A percentile compares a stretch with the other conserved stretches of the same genome.
phyloP scores from a whole-genome alignment of 2,113 vertebrate genomes.

The Aphelocoma coerulescens region DNA sequence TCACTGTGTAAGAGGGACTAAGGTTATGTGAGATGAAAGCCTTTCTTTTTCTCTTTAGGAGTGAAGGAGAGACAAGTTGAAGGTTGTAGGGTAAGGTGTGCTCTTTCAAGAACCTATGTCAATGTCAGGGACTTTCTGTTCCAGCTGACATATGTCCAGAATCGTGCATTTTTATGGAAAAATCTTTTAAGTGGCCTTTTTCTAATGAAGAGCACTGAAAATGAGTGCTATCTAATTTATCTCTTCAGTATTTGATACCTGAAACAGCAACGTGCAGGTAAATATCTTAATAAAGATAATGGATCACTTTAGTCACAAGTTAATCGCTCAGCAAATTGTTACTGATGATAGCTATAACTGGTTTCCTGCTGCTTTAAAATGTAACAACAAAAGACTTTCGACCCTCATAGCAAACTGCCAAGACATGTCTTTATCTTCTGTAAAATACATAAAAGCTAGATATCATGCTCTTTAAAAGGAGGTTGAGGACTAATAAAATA shows the following conservation, averaged over 20 bases:
- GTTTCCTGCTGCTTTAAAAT: background rate
- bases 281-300: background rate
- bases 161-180: background rate
- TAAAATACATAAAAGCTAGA: background rate
- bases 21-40: background rate
- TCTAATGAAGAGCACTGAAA: background rate
- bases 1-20: background rate
- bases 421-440: background rate
- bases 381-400: background rate
- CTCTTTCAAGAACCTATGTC: background rate
- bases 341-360: background rate
- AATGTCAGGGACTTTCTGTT: background rate
- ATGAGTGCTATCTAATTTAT: background rate
- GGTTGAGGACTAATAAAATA: background rate
- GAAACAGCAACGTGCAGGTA: background rate
- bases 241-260: background rate
- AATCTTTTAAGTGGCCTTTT: background rate
- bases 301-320: background rate
- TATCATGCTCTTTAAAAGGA: background rate
- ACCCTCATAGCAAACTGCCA: background rate
- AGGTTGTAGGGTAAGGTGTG: background rate
- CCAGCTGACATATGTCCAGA: background rate
- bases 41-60: background rate
- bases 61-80: background rate
- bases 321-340: background rate